Base-by-base conservation (phyloP, 2,113 vertebrate genomes). In the Centrocercus urophasianus region DNA sequence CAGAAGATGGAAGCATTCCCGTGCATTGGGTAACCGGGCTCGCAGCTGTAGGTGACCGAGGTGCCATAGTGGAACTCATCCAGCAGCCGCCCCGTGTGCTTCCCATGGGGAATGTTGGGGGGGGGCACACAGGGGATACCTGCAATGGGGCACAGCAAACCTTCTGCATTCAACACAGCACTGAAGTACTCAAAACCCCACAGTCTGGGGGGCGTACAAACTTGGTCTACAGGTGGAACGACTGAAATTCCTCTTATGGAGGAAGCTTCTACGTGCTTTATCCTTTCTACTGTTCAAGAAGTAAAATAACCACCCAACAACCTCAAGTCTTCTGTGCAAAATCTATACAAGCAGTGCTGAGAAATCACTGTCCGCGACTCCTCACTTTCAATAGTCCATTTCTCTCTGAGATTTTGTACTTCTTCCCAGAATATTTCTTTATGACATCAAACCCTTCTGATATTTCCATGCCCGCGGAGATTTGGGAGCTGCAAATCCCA, bases 91-190 rank as follows among this genome's bases (percentile, higher is more conserved):
- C 90, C 86, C 3, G 45, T 19, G 93, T 97, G 96, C 45, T 34
- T 43, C 89, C 94, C 97, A 3, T 96, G 86, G 83, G 89, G 69
- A 73, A 98, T 97, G n/a, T 74, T 36, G 1, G 96, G 97, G 6
- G 97, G 97, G 0, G 94, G 73, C 38, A 25, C 11, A 5, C 97
- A 98, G 10, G 82, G 96, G 91, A 98, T 97, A 40, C 85, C 97
- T 97, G 89, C 56, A 61, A 38, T 78, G 64, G 74, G 3, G 76
- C 79, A 54, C 50, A 91, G 59, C 28, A 12, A 73, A 57, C 40
- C 8, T 52, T 5, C 47, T 32, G 17, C 27, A 4, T 11, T 10
- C 75, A 21, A 5, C 30, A 54, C 36, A 65, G 42, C 54, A 3
- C 38, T 38, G 3, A 12, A 30, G 57, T 3, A 1, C 43, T 34